Conservation (phyloP, 1,140 invertebrate genomes). For the Anadara kagoshimensis region DNA sequence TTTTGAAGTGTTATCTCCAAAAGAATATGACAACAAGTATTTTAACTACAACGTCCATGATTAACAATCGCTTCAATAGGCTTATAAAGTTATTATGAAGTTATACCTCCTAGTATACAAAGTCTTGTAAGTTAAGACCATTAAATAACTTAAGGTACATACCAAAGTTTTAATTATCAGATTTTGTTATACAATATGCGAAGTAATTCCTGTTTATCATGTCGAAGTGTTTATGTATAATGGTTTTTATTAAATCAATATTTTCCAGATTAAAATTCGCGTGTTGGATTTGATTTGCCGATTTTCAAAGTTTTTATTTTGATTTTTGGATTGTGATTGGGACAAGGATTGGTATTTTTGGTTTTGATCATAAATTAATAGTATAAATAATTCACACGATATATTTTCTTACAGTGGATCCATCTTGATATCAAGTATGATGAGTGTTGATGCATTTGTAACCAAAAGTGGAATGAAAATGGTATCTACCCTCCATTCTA, state of each 20-base stretch:
- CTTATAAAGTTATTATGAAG: background rate
- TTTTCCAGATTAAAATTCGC: too few relatives aligned
- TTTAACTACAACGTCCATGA: background rate
- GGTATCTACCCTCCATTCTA: constrained; percentile 87
- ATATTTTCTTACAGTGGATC: constrained; percentile 80
- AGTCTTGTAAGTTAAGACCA: background rate
- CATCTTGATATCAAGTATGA: constrained; percentile 85
- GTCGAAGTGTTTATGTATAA: too few relatives aligned
- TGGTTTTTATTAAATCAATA: too few relatives aligned
- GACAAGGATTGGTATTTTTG: too few relatives aligned
- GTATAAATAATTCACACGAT: too few relatives aligned
- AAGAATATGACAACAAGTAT: background rate
- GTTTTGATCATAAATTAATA: too few relatives aligned
- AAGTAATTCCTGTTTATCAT: too few relatives aligned
- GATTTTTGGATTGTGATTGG: too few relatives aligned
- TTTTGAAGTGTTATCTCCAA: background rate
- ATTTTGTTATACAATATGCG: too few relatives aligned
- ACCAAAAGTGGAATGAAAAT: constrained; percentile 86
- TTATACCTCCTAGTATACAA: background rate
- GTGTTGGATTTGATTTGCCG: too few relatives aligned
- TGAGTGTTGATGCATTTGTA: constrained; percentile 87
- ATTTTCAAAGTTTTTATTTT: too few relatives aligned
- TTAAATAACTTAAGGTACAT: background rate
- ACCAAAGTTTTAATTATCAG: too few relatives aligned
- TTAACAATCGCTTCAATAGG: background rate